Conservation (phyloP, 2,888 invertebrate genomes). For the Lepidochitona cinerea region DNA sequence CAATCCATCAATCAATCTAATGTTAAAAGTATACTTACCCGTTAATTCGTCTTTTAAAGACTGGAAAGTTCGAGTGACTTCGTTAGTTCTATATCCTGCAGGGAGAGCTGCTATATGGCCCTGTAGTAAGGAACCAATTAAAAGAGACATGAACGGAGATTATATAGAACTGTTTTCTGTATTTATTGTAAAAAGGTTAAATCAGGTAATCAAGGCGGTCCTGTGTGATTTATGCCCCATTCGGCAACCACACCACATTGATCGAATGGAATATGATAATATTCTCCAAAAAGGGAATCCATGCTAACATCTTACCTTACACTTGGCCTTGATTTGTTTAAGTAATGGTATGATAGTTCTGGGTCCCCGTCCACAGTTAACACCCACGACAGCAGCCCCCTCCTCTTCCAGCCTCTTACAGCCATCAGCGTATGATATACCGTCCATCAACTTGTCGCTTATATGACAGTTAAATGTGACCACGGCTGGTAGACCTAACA, state of each 20-base stretch:
- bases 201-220: no score
- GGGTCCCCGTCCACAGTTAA: slow-evolving; percentile 64
- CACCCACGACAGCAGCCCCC: slow-evolving; percentile 63
- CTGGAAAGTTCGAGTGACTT: slow-evolving; percentile 45
- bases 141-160: no score
- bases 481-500: slow-evolving; percentile 56
- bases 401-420: slow-evolving; percentile 50
- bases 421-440: slow-evolving; percentile 51
- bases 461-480: slow-evolving; percentile 47
- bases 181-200: no score
- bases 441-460: slow-evolving; percentile 48
- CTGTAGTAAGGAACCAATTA: slow-evolving; percentile 30
- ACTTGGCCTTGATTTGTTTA: slow-evolving; percentile 47
- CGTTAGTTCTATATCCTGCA: slow-evolving; percentile 48
- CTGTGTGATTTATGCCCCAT: no score
- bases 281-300: no score
- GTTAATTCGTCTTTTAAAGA: slow-evolving; percentile 39
- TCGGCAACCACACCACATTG: no score
- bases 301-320: slow-evolving; percentile 53
- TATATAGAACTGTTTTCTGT: no score
- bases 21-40: no score
- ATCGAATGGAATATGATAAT: no score
- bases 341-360: slow-evolving; percentile 52
- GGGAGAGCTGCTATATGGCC: slow-evolving; percentile 56
- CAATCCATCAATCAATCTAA: no score